Percentiles rank a stretch among this genome's conserved stretches.
phyloP scores from a whole-genome alignment of 2,113 vertebrate genomes.

The Phalacrocorax carbo region DNA sequence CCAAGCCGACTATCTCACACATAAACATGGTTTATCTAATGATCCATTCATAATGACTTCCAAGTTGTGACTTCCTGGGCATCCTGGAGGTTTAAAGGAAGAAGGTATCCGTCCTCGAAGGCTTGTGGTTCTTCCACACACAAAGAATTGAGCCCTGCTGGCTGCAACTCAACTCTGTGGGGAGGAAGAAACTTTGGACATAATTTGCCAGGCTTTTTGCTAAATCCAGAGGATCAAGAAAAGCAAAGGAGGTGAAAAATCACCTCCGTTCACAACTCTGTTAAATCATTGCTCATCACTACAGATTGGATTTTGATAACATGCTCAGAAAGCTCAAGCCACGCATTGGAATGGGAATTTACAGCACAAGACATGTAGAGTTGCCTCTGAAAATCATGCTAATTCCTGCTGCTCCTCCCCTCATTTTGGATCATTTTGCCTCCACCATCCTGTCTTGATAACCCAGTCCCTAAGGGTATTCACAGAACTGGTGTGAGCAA shows the following conservation, averaged over 20 bases:
- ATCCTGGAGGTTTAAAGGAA: not conserved
- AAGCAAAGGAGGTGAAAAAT: not conserved
- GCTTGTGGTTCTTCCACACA: not conserved
- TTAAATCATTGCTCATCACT: not conserved
- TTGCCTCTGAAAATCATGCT: not conserved
- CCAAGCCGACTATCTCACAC: not conserved
- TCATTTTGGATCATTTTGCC: not conserved
- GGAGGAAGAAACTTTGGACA: not conserved
- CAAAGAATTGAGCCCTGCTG: not conserved
- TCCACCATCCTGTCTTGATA: not conserved
- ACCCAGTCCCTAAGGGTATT: not conserved
- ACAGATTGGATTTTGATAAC: not conserved
- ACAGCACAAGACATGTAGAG: not conserved
- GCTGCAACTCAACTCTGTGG: not conserved
- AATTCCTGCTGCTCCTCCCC: not conserved
- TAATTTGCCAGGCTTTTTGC: not conserved
- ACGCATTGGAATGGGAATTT: not conserved
- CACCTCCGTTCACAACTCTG: not conserved
- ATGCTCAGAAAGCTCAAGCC: not conserved
- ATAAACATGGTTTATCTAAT: conserved; percentile 10
- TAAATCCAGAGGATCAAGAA: not conserved
- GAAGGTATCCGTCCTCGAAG: not conserved
- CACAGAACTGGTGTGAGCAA: not conserved
- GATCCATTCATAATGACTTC: not conserved
- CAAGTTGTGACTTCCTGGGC: not conserved